Base-by-base conservation (phyloP, 2,888 invertebrate species). In the Andrena chrysosceles region DNA sequence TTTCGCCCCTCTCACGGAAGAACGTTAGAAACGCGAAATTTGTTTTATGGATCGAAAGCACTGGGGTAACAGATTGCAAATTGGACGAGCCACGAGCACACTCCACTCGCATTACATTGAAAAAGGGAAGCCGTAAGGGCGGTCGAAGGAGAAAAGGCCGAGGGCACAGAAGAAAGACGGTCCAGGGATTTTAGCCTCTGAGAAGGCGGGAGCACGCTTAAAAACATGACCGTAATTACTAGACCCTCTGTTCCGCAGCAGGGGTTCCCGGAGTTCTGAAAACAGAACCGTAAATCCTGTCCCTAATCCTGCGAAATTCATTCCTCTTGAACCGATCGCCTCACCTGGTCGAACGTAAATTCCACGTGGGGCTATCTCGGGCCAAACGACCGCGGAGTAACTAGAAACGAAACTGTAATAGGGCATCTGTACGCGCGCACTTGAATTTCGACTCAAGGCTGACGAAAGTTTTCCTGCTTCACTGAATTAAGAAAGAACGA, bases 191-290 rank as follows among this genome's bases (percentile, higher is more conserved):
- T 72, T 20, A 8, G 13, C n/a, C 63, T 31, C 20, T 49, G 52
- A 26, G 23, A 72, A 56, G 66, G 66, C n/a, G 56, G 71, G 16
- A 23, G 48, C 71, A 64, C 48, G 64, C 63, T 76, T 79, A 80
- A 87, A 87, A 87, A 82, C 81, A 81, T 69, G 62, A 67, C 76
- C 74, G 80, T 87, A 87, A 87, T 87, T 87, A 85, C 77, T 31
- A 62, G 68, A 71, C 68, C 70, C 75, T 81, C 80, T 85, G 77
- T 82, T 75, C 60, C 67, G 16, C 16, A 23, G 42, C 64, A 6
- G 48, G n/a, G 29, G 35, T 49, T 48, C 59, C 62, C 54, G 20
- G 2, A 60, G 68, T 56, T 67, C 31, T 63, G 74, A 85, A 87
- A 84, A 84, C 84, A 84, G 59, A 68, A 77, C 73, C 77, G 63